Conservation (phyloP, 2,113 vertebrate genomes). For the Ameiurus melas region DNA sequence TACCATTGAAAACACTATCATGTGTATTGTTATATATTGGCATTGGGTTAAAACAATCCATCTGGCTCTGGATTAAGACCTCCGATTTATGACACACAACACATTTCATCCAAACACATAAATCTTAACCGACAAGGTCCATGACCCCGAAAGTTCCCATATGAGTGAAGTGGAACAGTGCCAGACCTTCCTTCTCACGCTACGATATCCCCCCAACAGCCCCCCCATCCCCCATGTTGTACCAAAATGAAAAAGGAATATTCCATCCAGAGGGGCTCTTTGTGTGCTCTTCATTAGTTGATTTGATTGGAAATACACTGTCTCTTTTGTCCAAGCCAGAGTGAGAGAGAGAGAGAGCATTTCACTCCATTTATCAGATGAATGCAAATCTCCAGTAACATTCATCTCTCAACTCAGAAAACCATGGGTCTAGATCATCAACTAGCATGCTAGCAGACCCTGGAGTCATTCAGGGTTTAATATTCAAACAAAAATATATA, state of each 20-base stretch:
- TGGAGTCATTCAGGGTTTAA: background rate
- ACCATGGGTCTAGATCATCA: constrained; percentile 4
- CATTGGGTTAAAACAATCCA: background rate
- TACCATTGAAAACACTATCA: background rate
- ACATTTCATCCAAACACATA: constrained; percentile 46
- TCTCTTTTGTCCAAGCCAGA: constrained; percentile 38
- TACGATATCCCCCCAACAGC: constrained; percentile 10
- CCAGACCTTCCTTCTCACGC: constrained; percentile 31
- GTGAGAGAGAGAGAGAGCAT: background rate
- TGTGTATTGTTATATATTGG: background rate
- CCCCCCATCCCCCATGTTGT: background rate
- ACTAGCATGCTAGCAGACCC: background rate
- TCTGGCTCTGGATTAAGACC: background rate
- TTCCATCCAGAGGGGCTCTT: constrained; percentile 3
- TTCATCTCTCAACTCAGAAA: constrained; percentile 1
- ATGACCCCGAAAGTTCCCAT: constrained; percentile 41
- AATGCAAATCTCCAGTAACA: background rate
- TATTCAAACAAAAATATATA: background rate
- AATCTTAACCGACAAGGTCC: constrained; percentile 52
- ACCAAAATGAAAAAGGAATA: constrained; percentile 1
- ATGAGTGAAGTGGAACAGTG: constrained; percentile 42
- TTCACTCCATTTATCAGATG: background rate
- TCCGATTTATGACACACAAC: background rate
- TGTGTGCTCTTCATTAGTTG: constrained; percentile 68
- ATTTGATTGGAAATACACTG: constrained; percentile 60